Evolutionary conservation across 1,140 invertebrate genomes (phyloP).

Genomic region (Drosophila ficusphila): DNA sequence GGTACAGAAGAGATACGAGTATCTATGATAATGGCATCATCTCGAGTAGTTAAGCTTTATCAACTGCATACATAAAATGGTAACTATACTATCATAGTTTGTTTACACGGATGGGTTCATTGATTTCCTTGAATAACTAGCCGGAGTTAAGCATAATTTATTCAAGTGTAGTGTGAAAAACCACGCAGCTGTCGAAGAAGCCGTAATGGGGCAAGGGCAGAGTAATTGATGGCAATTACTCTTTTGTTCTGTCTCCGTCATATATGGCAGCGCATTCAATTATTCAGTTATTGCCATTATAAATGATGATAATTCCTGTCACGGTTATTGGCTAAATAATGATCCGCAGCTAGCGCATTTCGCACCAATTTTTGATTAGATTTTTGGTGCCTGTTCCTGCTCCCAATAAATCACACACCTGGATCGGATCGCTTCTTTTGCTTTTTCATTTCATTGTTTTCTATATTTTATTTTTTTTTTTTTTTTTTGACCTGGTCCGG

Average conservation of each 20-base stretch:
- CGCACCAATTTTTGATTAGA: constrained; percentile 11
- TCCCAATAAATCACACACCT: constrained; percentile 42
- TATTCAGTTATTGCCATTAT: constrained; percentile 42
- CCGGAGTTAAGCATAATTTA: background rate
- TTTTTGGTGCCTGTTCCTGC: background rate
- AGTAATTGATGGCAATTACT: constrained; percentile 48
- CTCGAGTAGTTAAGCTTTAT: too few relatives aligned
- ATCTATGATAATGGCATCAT: too few relatives aligned
- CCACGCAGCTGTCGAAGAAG: constrained; percentile 35
- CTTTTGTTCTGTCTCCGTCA: constrained; percentile 18
- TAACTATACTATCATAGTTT: too few relatives aligned
- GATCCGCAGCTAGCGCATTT: constrained; percentile 21
- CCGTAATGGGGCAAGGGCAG: constrained; percentile 30
- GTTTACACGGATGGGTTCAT: too few relatives aligned
- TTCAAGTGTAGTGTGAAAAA: constrained; percentile 19
- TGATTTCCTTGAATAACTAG: too few relatives aligned
- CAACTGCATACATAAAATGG: too few relatives aligned
- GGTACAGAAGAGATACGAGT: too few relatives aligned
- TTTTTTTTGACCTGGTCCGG: background rate
- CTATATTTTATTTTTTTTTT: too few relatives aligned
- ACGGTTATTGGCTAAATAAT: constrained; percentile 60
- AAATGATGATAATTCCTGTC: constrained; percentile 56
- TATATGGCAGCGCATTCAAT: constrained; percentile 41
- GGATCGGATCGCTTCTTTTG: too few relatives aligned
- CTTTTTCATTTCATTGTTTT: too few relatives aligned